phyloP scores from a whole-genome alignment of 2,113 vertebrate genomes.

The Laticauda colubrina region DNA sequence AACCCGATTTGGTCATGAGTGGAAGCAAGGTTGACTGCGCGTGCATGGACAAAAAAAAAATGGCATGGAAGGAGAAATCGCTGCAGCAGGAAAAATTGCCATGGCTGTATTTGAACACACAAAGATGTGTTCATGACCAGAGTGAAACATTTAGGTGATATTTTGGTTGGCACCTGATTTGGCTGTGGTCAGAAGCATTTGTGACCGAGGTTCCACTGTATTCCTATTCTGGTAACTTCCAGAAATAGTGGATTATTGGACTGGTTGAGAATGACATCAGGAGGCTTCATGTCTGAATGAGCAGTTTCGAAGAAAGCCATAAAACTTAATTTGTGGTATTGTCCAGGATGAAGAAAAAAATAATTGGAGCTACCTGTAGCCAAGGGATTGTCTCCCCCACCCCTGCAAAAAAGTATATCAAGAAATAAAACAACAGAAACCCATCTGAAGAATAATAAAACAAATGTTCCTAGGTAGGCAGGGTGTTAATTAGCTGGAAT shows the following conservation, averaged over 20 bases:
- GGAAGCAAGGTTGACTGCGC: too few species aligned
- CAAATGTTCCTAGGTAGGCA: background rate
- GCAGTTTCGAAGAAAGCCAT: background rate
- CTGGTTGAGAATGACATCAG: background rate
- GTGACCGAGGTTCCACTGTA: too few species aligned
- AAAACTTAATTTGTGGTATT: background rate
- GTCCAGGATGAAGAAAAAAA: background rate
- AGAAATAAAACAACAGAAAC: background rate
- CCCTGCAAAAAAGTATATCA: background rate
- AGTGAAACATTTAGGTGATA: too few species aligned
- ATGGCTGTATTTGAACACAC: too few species aligned
- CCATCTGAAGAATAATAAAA: background rate
- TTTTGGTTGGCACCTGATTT: too few species aligned
- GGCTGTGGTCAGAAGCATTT: too few species aligned
- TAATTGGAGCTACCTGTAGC: background rate
- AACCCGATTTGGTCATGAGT: too few species aligned
- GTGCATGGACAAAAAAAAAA: too few species aligned
- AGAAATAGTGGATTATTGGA: background rate
- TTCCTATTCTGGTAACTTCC: background rate
- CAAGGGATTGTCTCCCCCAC: background rate
- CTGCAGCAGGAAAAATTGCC: too few species aligned
- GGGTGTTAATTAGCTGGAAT: background rate
- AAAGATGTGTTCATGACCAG: too few species aligned
- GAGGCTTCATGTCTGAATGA: background rate
- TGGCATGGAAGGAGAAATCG: too few species aligned